A percentile compares a stretch with the other conserved stretches of the same genome.
phyloP scores from a whole-genome alignment of 2,797 vertebrate species.

The Premnoplex brunnescens region DNA sequence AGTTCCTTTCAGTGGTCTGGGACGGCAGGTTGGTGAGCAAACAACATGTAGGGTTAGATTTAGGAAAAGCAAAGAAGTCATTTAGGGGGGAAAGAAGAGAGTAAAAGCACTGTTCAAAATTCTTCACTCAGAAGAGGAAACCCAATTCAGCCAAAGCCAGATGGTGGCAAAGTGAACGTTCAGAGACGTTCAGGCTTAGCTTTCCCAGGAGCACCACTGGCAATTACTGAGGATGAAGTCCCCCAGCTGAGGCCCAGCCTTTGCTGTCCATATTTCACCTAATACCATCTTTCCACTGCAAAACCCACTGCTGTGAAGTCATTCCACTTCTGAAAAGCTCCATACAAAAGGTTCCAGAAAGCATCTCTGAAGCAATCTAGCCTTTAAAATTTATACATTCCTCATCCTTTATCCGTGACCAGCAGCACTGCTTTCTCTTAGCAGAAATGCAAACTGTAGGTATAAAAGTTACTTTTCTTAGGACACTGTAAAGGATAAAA shows the following conservation, averaged over 20 bases:
- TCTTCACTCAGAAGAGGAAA: background rate
- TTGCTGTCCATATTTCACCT: background rate
- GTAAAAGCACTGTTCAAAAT: background rate
- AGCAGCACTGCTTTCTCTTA: background rate
- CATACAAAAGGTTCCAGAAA: background rate
- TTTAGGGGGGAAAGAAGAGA: background rate
- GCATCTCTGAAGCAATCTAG: background rate
- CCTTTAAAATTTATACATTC: background rate
- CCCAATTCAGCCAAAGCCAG: background rate
- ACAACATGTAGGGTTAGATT: background rate
- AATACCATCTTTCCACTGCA: accelerated
- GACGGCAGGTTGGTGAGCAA: background rate
- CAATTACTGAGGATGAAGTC: background rate
- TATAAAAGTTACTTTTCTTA: background rate
- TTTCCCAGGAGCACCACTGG: background rate
- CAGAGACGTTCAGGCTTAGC: background rate
- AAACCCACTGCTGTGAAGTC: background rate
- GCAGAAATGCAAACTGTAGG: background rate
- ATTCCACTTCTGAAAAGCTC: background rate
- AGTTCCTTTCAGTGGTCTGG: background rate
- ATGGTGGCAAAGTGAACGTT: background rate
- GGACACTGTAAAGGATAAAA: background rate
- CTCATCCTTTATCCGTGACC: conserved; percentile 2
- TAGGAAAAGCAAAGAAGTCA: background rate
- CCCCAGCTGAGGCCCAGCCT: background rate